These are phyloP conservation scores for Cyclopterus lumpus DNA, from an alignment of 2,797 vertebrate genomes.

Conservation along the genomic window DNA sequence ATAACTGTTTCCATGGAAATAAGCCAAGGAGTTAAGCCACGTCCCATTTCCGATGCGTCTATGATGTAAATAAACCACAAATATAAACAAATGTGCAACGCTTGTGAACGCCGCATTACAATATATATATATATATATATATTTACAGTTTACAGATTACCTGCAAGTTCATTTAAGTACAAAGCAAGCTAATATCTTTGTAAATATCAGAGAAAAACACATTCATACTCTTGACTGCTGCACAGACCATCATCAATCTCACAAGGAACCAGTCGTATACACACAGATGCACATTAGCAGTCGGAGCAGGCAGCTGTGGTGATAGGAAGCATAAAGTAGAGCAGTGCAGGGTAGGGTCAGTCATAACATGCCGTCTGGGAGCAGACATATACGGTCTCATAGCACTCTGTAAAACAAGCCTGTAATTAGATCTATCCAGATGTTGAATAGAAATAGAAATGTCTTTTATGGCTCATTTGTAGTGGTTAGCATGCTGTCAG, in stretches of 20 bases:
- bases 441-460: constrained; percentile 29
- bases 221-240: constrained; percentile 8
- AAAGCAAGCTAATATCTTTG: not conserved
- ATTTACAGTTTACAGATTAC: too few relatives aligned
- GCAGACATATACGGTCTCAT: constrained; percentile 28
- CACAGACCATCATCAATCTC: constrained; percentile 19
- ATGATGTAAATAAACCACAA: too few relatives aligned
- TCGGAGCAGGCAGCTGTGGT: constrained; percentile 35
- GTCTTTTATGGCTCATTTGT: constrained; percentile 14
- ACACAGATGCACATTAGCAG: constrained; percentile 25
- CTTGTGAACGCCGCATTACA: too few relatives aligned
- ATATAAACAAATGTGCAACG: too few relatives aligned
- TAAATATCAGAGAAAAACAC: constrained; percentile 15
- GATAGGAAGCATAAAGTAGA: constrained; percentile 38
- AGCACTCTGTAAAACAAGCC: constrained; percentile 27
- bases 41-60: too few relatives aligned
- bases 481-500: not conserved
- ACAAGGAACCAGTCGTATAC: constrained; percentile 27
- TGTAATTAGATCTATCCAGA: constrained; percentile 50
- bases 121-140: too few relatives aligned
- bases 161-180: not conserved
- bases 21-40: too few relatives aligned
- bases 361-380: constrained; percentile 35
- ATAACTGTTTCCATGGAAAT: too few relatives aligned
- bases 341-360: constrained; percentile 40